These are phyloP conservation scores for Prunella himalayana DNA, from an alignment of 2,113 vertebrate species.

Conservation along the genomic window DNA sequence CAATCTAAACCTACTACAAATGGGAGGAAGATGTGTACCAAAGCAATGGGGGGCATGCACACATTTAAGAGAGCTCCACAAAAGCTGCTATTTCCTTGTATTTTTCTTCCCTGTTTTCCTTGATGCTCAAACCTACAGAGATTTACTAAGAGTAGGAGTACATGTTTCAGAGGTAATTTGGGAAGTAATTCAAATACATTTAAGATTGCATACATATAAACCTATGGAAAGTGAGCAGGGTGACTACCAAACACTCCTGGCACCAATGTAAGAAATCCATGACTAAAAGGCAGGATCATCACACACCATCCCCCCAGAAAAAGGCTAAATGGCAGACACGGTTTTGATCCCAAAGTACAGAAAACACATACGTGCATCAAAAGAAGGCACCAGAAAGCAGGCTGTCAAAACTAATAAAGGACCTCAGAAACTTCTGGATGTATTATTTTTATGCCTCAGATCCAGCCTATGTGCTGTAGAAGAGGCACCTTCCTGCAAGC, in stretches of 20 bases:
- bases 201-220: not conserved
- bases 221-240: not conserved
- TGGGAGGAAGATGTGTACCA: not conserved
- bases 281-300: not conserved
- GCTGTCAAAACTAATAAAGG: not conserved
- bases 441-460: not conserved
- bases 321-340: not conserved
- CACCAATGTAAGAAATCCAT: not conserved
- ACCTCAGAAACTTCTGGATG: not conserved
- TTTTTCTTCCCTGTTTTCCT: not conserved
- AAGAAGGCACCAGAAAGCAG: not conserved
- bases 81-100: not conserved
- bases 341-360: not conserved
- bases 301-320: rapidly evolving
- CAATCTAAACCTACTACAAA: not conserved
- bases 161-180: not conserved
- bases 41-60: rapidly evolving
- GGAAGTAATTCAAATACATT: not conserved
- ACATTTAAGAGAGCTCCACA: not conserved
- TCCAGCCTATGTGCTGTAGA: not conserved
- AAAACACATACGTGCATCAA: not conserved
- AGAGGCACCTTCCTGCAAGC: not conserved
- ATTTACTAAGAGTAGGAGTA: not conserved
- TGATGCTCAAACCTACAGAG: not conserved
- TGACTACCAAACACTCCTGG: not conserved